Percentiles rank a stretch among this genome's conserved stretches.
Conservation (phyloP, 2,888 invertebrate genomes). For the Crematogaster levior region DNA sequence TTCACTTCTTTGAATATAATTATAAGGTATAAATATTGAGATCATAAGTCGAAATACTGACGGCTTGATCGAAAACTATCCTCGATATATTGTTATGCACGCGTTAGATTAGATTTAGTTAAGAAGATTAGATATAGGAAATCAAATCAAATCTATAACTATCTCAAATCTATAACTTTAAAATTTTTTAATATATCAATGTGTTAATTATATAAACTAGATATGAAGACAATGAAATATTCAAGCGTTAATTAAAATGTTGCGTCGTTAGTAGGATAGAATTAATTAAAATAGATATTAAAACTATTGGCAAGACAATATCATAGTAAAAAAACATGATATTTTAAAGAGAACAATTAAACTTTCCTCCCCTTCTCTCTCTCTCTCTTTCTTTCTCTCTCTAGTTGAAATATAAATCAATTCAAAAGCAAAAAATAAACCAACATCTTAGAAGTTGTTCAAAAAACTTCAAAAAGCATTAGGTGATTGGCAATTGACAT, state of each 20-base stretch:
- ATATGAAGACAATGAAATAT: background rate
- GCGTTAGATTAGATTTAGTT: background rate
- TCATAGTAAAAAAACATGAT: background rate
- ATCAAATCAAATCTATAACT: background rate
- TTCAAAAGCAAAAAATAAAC: background rate
- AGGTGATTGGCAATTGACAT: background rate
- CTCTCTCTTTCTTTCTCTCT: background rate
- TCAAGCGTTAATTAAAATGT: constrained; percentile 27
- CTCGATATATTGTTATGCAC: background rate
- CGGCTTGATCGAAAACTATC: background rate
- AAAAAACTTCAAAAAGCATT: background rate
- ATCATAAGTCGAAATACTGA: background rate
- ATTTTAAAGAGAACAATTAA: background rate
- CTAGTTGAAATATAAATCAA: background rate
- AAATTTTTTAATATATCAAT: constrained; percentile 1
- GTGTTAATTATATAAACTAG: constrained; percentile 20
- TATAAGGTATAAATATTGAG: background rate
- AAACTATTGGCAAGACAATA: background rate
- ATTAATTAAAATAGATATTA: constrained; percentile 8
- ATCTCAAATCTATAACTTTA: no score
- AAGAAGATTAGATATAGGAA: background rate
- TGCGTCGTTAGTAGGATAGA: background rate
- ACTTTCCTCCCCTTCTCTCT: background rate
- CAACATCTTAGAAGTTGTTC: background rate
- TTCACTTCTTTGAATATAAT: constrained; percentile 14